Evolutionary conservation across 2,113 vertebrate species (phyloP), one percentile per base, ranked within the genome.

Genomic region (Steatornis caripensis): DNA sequence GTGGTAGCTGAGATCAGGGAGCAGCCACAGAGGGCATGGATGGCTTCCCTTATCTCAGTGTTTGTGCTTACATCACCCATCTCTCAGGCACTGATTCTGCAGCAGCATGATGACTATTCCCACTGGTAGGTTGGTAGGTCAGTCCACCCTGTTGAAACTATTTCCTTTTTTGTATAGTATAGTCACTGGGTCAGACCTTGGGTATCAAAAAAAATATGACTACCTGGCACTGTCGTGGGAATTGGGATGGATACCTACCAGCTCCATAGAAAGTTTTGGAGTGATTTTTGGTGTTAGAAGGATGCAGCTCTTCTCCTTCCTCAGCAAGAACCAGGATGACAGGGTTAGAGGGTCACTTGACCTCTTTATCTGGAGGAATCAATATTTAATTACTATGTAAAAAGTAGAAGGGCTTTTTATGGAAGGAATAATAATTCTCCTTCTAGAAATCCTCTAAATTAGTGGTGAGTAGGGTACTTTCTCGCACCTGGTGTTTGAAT

Each of bases 101-200:
- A 58, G 65, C 49, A 36, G 14, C 0, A 0, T n/a, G 24, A 34
- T 0, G 3, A 24, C 14, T 58, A 23, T 77, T 48, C 49, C 41
- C 3, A 1, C 5, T 5, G 36, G 48, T 64, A 13, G 36, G 6
- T 5, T 29, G 29, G 53, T 21, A 84, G 17, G 36, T 43, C 71
- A 39, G 21, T 9, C 23, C 13, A 34, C 4, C 7, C 22, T 36
- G 9, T 13, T 61, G 22, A 84, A 77, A 21, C 15, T 71, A 11
- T 58, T 68, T 12, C 6, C 3, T 34, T 62, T 81, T 79, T 58
- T 41, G 29, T 26, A 45, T 6, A 22, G 6, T 19, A 8, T 3
- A 54, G 32, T 49, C 43, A 53, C 6, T 1, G 1, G 60, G 37
- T 80, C 48, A 71, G n/a, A 29, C 19, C 36, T 36, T 24, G 46